Percentiles rank a stretch among this genome's conserved stretches.
Evolutionary conservation across 2,797 vertebrate species (phyloP).

Genomic region (Arrhamphus sclerolepis): DNA sequence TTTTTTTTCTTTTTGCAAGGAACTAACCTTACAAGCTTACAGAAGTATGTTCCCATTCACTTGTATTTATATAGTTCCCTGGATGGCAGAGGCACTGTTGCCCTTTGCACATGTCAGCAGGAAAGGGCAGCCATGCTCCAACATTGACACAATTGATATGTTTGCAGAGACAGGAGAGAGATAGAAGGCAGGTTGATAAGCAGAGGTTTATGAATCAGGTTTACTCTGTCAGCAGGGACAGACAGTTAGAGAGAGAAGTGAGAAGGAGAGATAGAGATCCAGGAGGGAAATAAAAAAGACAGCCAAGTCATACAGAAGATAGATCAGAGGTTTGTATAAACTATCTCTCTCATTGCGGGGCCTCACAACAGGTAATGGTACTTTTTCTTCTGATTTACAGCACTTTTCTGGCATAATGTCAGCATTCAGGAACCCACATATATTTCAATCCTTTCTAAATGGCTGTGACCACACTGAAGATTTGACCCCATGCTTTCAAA

Average conservation of each 20-base stretch:
- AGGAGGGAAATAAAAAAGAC: conserved; percentile 40
- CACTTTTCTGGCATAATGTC: conserved; percentile 15
- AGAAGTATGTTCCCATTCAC: conserved; percentile 10
- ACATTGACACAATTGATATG: conserved; percentile 82
- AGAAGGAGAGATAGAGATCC: conserved; percentile 52
- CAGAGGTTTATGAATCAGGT: conserved; percentile 71
- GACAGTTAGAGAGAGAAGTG: conserved; percentile 45
- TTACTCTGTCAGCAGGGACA: conserved; percentile 54
- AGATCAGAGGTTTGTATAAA: conserved; percentile 50
- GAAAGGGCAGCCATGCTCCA: conserved; percentile 73
- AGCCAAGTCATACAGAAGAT: conserved; percentile 35
- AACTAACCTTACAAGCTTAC: background rate
- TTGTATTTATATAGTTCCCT: conserved; percentile 60
- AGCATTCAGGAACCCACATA: conserved; percentile 11
- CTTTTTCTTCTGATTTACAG: conserved; percentile 19
- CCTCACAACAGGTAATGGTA: conserved; percentile 65
- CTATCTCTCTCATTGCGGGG: conserved; percentile 35
- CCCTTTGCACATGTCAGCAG: conserved; percentile 76
- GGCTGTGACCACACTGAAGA: conserved; percentile 5
- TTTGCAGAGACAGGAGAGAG: conserved; percentile 73
- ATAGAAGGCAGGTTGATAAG: conserved; percentile 65
- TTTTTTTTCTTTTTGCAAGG: background rate
- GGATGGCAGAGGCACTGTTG: conserved; percentile 52
- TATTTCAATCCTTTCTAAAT: background rate
- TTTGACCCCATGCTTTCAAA: conserved; percentile 34